Evolutionary conservation across 1,140 invertebrate species (phyloP).

Genomic region (Vanessa tameamea): DNA sequence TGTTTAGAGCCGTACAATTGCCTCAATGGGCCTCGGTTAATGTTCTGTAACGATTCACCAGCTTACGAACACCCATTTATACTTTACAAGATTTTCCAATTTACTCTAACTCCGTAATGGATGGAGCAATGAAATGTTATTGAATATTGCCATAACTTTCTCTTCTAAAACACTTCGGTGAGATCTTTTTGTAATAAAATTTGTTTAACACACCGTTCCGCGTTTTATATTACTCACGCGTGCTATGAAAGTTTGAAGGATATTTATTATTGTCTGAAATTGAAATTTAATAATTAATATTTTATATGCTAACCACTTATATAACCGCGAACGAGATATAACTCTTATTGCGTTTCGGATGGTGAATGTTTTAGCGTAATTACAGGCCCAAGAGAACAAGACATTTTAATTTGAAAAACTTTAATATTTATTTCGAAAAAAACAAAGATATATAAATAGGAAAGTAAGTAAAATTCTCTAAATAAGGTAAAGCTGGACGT

Average conservation of each 20-base stretch:
- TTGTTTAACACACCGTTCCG: neutral
- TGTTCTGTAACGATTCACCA: constrained; percentile 26
- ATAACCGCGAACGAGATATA: too few species aligned
- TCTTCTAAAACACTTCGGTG: neutral
- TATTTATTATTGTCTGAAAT: too few species aligned
- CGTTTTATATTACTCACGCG: neutral
- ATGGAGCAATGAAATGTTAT: constrained; percentile 10
- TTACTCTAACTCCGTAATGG: constrained; percentile 18
- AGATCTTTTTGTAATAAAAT: constrained; percentile 5
- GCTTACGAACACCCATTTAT: constrained; percentile 25
- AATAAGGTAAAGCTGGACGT: too few species aligned
- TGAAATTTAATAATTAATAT: too few species aligned
- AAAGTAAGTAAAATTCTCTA: too few species aligned
- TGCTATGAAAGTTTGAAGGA: neutral
- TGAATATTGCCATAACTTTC: constrained; percentile 9
- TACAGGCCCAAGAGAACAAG: too few species aligned
- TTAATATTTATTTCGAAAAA: too few species aligned
- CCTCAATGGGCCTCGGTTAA: constrained; percentile 17
- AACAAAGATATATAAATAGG: too few species aligned
- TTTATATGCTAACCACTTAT: too few species aligned
- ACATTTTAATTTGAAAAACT: too few species aligned
- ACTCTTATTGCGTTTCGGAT: too few species aligned
- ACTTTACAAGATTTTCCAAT: constrained; percentile 30
- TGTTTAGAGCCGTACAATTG: constrained; percentile 18
- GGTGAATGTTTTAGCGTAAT: too few species aligned